Evolutionary conservation across 1,140 invertebrate species (phyloP), one percentile per base, ranked within the genome.

Genomic region (Drosophila tsacasi): DNA sequence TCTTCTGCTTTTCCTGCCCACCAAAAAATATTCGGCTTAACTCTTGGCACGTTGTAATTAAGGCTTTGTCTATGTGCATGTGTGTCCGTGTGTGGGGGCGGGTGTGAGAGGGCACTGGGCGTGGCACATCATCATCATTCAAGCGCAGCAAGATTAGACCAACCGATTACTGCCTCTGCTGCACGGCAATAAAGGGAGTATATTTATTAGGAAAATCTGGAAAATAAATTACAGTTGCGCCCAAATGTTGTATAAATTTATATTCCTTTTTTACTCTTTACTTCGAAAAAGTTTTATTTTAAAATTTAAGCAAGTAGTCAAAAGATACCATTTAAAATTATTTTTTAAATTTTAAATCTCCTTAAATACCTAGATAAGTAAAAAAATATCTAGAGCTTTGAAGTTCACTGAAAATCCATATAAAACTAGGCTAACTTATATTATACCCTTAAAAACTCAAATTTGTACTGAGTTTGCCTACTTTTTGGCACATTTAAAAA

Each of bases 91-190:
- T 68, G 44, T 58, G 52, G 39, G 21, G 47, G 21, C 5, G 13
- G 8, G 23, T 10, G 30, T 35, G 30, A 5, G 50, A n/a, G 44
- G 74, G 25, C 58, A 32, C 55, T 35, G 75, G 84, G 84, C 85
- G 85, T 84, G 85, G 84, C 69, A 90, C 85, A 90, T 90, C 84
- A 89, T 89, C 85, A 90, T 89, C 78, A 90, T 90, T 89, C 84
- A 89, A 89, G 85, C 85, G 78, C 74, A 90, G 77, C 77, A 78
- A 79, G 84, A 89, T 89, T 90, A 84, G 84, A 83, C 77, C 85
- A 75, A 65, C 61, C 78, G 85, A 84, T 89, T 89, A 76, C 67
- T 83, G 74, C 54, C 74, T 54, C 74, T 47, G 15, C 25, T 30
- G 44, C 64, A 71, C 67, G 17, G 49, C 1, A 39, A 71, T 17